Percentiles rank a stretch among this genome's conserved stretches.
Evolutionary conservation across 2,113 vertebrate species (phyloP).

Genomic region (Oenanthe oenanthe): DNA sequence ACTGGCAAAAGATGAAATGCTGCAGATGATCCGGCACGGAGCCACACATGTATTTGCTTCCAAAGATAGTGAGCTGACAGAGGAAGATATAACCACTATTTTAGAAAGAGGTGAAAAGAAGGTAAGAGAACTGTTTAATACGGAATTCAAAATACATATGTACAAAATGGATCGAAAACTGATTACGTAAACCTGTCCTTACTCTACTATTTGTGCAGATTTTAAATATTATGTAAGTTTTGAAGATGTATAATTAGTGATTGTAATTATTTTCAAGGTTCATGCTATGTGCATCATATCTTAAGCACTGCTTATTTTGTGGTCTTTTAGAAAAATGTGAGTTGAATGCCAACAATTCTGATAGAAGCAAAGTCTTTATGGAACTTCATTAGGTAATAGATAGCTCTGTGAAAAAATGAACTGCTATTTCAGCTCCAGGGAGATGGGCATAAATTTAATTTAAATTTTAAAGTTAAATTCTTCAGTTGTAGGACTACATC

Average conservation of each 20-base stretch:
- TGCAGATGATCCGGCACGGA: conserved; percentile 91
- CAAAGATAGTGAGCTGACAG: conserved; percentile 89
- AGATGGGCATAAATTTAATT: neutral
- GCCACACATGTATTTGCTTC: conserved; percentile 89
- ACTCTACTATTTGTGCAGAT: neutral
- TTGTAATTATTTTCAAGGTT: neutral
- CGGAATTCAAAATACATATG: neutral
- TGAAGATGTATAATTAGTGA: neutral
- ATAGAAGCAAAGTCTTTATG: neutral
- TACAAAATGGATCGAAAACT: neutral
- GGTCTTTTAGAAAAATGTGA: neutral
- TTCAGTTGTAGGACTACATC: neutral
- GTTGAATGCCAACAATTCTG: neutral
- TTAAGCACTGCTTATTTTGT: neutral
- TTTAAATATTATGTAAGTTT: neutral
- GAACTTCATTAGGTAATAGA: neutral
- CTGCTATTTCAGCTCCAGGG: neutral
- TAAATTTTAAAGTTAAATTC: neutral
- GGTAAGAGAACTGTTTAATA: conserved; percentile 65
- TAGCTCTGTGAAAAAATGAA: neutral
- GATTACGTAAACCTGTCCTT: neutral
- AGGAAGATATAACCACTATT: conserved; percentile 87
- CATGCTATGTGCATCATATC: neutral
- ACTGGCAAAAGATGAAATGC: conserved; percentile 89
- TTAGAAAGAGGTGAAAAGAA: conserved; percentile 90